These are phyloP conservation scores for Pangasianodon gigas DNA, from an alignment of 2,113 vertebrate genomes.

Conservation along the genomic window DNA sequence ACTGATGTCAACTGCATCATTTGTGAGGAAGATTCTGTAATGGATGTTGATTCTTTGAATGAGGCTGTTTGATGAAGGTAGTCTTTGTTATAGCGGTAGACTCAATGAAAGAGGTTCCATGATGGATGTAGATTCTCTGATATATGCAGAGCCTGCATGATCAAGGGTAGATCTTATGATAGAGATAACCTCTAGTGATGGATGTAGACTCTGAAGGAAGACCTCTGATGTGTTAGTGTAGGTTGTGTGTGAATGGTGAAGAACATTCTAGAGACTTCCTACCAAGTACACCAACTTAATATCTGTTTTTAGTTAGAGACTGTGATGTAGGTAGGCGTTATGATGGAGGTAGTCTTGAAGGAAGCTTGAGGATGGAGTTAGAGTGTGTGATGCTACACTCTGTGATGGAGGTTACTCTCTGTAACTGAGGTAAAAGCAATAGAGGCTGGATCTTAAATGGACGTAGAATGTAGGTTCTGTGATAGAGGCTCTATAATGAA, in stretches of 20 bases:
- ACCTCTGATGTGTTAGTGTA: not conserved
- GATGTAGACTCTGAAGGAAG: slow-evolving; percentile 51
- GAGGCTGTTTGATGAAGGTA: slow-evolving; percentile 63
- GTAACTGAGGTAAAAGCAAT: not conserved
- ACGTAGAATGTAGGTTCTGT: not conserved
- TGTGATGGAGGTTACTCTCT: not conserved
- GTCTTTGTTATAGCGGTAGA: not conserved
- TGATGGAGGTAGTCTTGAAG: slow-evolving; percentile 66
- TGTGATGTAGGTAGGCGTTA: not conserved
- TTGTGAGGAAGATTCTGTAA: slow-evolving; percentile 57
- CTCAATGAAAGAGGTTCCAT: not conserved
- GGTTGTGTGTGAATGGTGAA: not conserved
- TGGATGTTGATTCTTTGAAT: slow-evolving; percentile 18
- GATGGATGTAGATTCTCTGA: not conserved
- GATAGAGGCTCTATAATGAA: slow-evolving; percentile 53
- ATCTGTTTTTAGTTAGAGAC: not conserved
- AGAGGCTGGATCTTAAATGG: not conserved
- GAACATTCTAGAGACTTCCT: not conserved
- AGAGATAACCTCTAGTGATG: slow-evolving; percentile 68
- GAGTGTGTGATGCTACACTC: not conserved
- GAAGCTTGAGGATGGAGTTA: slow-evolving; percentile 67
- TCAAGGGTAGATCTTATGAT: slow-evolving; percentile 61
- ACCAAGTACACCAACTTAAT: not conserved
- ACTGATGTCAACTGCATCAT: not conserved
- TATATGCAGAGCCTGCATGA: not conserved